Conservation (phyloP, 2,797 vertebrate species). For the Phataginus tricuspis region DNA sequence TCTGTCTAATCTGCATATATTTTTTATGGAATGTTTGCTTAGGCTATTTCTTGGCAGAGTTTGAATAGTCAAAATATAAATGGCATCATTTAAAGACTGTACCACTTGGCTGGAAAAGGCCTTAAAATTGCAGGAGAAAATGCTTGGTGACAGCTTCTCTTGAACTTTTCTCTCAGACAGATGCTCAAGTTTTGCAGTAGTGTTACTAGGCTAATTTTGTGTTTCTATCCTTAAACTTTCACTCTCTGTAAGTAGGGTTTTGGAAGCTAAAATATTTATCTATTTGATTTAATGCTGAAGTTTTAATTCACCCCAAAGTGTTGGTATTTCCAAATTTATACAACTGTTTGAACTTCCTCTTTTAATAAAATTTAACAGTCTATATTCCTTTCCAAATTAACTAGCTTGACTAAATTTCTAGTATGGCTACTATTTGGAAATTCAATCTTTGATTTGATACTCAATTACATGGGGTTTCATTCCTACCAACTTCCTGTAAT, state of each 20-base stretch:
- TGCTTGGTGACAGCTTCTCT: constrained; percentile 74
- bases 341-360: neutral
- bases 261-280: constrained; percentile 51
- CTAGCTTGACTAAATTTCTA: constrained; percentile 83
- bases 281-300: constrained; percentile 21
- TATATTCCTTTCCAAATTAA: constrained; percentile 78
- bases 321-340: constrained; percentile 43
- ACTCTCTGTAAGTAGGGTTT: constrained; percentile 49
- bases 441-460: constrained; percentile 88
- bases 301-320: constrained; percentile 46
- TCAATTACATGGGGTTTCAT: constrained; percentile 91
- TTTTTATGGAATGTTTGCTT: constrained; percentile 80
- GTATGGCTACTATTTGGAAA: constrained; percentile 87
- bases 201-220: constrained; percentile 50
- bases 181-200: constrained; percentile 51
- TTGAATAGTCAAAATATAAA: constrained; percentile 81
- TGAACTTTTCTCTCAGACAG: neutral
- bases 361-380: constrained; percentile 70
- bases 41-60: constrained; percentile 79
- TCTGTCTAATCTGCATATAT: constrained; percentile 80
- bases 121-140: constrained; percentile 78
- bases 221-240: constrained; percentile 55
- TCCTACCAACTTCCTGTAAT: constrained; percentile 97
- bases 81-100: constrained; percentile 80
- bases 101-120: constrained; percentile 71